phyloP scores from a whole-genome alignment of 2,113 vertebrate species.

The Baryphthengus martii region DNA sequence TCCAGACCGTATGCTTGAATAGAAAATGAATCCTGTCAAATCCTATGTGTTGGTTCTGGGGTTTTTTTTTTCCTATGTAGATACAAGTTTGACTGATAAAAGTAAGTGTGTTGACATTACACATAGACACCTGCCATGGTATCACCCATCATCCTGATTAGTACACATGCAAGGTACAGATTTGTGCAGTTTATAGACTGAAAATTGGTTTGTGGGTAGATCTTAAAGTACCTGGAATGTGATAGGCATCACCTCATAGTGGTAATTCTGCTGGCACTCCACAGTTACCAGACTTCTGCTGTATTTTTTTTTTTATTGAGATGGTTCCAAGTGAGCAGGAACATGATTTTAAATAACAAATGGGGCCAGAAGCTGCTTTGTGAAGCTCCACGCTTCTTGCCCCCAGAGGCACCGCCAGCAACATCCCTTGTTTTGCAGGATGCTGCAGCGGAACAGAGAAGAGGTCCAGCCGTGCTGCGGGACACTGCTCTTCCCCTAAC shows the following conservation, averaged over 20 bases:
- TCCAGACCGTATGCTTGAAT: background rate
- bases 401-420: background rate
- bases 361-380: background rate
- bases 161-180: background rate
- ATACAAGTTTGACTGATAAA: background rate
- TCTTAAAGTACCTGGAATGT: background rate
- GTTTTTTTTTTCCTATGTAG: background rate
- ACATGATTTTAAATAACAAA: background rate
- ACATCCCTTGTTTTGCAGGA: background rate
- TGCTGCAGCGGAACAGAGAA: background rate
- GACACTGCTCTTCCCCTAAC: background rate
- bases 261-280: background rate
- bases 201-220: background rate
- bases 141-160: background rate
- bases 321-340: background rate
- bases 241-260: background rate
- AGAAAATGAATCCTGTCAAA: background rate
- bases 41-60: accelerated
- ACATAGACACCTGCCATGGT: background rate
- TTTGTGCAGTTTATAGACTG: background rate
- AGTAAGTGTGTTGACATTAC: background rate
- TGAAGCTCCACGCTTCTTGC: background rate
- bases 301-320: background rate
- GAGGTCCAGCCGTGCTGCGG: accelerated
- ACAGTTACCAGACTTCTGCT: background rate